phyloP scores from a whole-genome alignment of 2,888 invertebrate genomes.

The Hirtodrosophila confusa region DNA sequence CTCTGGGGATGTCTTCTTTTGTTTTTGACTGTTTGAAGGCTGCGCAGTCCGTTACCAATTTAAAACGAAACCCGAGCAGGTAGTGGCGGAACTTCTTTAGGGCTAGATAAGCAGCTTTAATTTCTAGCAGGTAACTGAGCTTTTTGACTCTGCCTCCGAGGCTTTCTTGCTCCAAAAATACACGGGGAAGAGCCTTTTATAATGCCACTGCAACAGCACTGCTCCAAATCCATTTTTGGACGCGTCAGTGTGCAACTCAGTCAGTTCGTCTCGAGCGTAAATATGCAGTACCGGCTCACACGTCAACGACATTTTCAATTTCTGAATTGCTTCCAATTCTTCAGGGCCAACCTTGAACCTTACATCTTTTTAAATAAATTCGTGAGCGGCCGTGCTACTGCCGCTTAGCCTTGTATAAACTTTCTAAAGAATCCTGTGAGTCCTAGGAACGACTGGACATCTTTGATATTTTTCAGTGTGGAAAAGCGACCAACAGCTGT shows the following conservation, averaged over 20 bases:
- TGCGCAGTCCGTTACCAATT: not conserved
- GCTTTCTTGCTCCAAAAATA: slow-evolving; percentile 23
- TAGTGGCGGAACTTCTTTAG: too few relatives aligned
- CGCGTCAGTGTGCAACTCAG: slow-evolving; percentile 44
- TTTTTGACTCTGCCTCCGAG: not conserved
- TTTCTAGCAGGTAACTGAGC: slow-evolving; percentile 51
- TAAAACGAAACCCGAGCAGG: not conserved
- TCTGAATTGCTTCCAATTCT: slow-evolving; percentile 23
- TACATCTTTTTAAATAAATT: too few relatives aligned
- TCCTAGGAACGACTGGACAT: too few relatives aligned
- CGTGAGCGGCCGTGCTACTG: too few relatives aligned
- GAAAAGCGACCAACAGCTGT: too few relatives aligned
- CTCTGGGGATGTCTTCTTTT: slow-evolving; percentile 1
- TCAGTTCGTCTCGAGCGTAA: slow-evolving; percentile 23
- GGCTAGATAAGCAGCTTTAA: too few relatives aligned
- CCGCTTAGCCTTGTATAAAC: slow-evolving; percentile 6
- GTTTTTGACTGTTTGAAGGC: slow-evolving; percentile 5
- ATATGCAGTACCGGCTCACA: too few relatives aligned
- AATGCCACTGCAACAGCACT: slow-evolving; percentile 18
- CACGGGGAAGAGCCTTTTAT: slow-evolving; percentile 8
- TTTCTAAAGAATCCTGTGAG: slow-evolving; percentile 8
- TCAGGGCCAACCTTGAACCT: slow-evolving; percentile 12
- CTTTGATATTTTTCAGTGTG: too few relatives aligned
- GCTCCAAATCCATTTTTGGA: slow-evolving; percentile 46
- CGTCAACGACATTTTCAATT: too few relatives aligned